These are phyloP conservation scores for Propsilocerus akamusi DNA, from an alignment of 1,140 invertebrate species.

Conservation along the genomic window DNA sequence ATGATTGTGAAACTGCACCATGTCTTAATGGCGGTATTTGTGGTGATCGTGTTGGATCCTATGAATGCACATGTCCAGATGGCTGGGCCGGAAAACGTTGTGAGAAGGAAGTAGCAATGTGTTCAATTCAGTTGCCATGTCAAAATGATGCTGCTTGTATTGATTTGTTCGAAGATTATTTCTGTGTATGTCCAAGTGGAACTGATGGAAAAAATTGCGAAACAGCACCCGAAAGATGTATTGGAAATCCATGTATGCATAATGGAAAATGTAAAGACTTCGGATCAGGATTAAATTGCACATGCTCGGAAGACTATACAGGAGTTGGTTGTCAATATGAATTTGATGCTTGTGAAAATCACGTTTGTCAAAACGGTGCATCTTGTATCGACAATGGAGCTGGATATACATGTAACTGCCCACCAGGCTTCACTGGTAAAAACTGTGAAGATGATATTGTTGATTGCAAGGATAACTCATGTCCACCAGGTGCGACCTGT, in stretches of 20 bases:
- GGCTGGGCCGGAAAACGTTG: slow-evolving; percentile 83
- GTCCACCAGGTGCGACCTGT: slow-evolving; percentile 82
- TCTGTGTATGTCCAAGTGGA: slow-evolving; percentile 90
- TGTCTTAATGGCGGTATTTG: slow-evolving; percentile 83
- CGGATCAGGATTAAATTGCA: slow-evolving; percentile 85
- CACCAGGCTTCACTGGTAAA: slow-evolving; percentile 60
- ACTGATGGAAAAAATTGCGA: slow-evolving; percentile 90
- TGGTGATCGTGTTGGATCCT: slow-evolving; percentile 66
- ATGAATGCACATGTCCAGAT: slow-evolving; percentile 61
- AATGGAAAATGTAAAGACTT: slow-evolving; percentile 86
- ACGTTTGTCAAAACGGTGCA: slow-evolving; percentile 81
- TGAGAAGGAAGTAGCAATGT: slow-evolving; percentile 73
- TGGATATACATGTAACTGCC: slow-evolving; percentile 72
- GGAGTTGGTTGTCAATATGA: slow-evolving; percentile 88
- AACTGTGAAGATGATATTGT: slow-evolving; percentile 85
- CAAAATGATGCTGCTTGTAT: slow-evolving; percentile 86
- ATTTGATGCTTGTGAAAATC: slow-evolving; percentile 75
- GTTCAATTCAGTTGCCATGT: slow-evolving; percentile 59
- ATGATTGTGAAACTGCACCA: slow-evolving; percentile 75
- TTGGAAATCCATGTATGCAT: slow-evolving; percentile 92
- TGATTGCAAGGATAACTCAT: slow-evolving; percentile 85
- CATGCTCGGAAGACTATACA: slow-evolving; percentile 67
- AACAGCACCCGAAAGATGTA: slow-evolving; percentile 85
- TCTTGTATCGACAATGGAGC: slow-evolving; percentile 70
- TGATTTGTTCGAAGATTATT: slow-evolving; percentile 85